A percentile compares a stretch with the other conserved stretches of the same genome.
These are phyloP conservation scores for Hycleus phaleratus DNA, from an alignment of 1,140 invertebrate genomes.

Conservation along the genomic window DNA sequence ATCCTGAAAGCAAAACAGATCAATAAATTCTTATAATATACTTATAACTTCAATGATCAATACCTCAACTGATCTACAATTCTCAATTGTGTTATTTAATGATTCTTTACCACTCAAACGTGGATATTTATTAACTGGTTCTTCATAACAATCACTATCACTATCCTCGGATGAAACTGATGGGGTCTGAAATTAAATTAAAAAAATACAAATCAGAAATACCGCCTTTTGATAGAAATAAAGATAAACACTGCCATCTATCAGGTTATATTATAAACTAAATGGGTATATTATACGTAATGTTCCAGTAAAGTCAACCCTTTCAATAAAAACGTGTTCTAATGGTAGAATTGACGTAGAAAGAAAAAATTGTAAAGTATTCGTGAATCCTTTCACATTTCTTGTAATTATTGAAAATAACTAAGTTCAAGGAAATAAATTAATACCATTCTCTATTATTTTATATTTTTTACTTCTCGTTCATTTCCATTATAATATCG, in stretches of 20 bases:
- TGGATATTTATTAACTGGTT: slow-evolving; percentile 55
- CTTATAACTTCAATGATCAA: not conserved
- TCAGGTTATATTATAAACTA: not conserved
- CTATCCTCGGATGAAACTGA: slow-evolving; percentile 27
- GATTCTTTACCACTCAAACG: slow-evolving; percentile 40
- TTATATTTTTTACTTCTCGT: too few relatives aligned
- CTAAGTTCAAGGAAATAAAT: too few relatives aligned
- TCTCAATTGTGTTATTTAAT: slow-evolving; percentile 7
- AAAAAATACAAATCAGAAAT: not conserved
- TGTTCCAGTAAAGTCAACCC: not conserved
- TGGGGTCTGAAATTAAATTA: slow-evolving; percentile 20
- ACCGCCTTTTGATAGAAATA: not conserved
- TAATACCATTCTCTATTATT: too few relatives aligned
- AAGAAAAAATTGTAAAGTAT: too few relatives aligned
- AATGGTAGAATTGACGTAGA: too few relatives aligned
- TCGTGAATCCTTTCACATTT: too few relatives aligned
- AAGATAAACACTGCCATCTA: too few relatives aligned
- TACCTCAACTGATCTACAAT: slow-evolving; percentile 6
- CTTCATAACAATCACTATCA: slow-evolving; percentile 50
- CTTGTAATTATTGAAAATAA: too few relatives aligned
- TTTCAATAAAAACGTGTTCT: too few relatives aligned
- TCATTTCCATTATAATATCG: too few relatives aligned
- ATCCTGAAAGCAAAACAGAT: slow-evolving; percentile 1
- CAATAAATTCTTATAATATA: not conserved
- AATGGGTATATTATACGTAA: not conserved